Evolutionary conservation across 64 coral and sea anemone species (phyloP).

Genomic region (Orbicella faveolata): DNA sequence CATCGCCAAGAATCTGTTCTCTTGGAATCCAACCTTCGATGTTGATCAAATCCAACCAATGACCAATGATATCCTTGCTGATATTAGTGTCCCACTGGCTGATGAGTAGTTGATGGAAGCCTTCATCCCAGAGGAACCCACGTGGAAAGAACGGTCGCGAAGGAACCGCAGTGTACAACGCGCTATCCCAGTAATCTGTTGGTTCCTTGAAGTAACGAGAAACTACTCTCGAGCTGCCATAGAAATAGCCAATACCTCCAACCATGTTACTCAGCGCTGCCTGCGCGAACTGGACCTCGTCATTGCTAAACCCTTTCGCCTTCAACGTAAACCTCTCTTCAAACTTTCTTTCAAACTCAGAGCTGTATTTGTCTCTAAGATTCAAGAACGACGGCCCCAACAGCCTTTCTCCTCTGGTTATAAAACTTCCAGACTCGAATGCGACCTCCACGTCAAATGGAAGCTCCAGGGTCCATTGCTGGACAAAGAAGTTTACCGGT

Average conservation of each 20-base stretch:
- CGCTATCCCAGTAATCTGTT: conserved; percentile 89
- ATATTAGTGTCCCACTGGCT: conserved; percentile 95
- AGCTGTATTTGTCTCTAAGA: conserved; percentile 56
- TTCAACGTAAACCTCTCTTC: conserved; percentile 84
- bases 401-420: conserved; percentile 40
- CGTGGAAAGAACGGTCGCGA: conserved; percentile 94
- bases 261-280: conserved; percentile 87
- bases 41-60: conserved; percentile 98
- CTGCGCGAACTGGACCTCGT: conserved; percentile 75
- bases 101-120: conserved; percentile 94
- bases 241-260: conserved; percentile 92
- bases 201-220: conserved; percentile 85
- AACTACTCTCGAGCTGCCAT: conserved; percentile 83
- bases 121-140: conserved; percentile 98
- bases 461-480: conserved; percentile 77
- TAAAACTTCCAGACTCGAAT: conserved; percentile 84
- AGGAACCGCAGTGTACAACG: conserved; percentile 91
- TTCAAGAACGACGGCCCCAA: conserved; percentile 66
- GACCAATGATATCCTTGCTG: conserved; percentile 94
- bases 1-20: conserved; percentile 95
- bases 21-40: conserved; percentile 95
- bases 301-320: conserved; percentile 62
- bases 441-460: conserved; percentile 86
- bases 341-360: conserved; percentile 88
- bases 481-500: conserved; percentile 75